Base-by-base conservation (phyloP, 2,888 invertebrate genomes). In the Nymphalis urticae region DNA sequence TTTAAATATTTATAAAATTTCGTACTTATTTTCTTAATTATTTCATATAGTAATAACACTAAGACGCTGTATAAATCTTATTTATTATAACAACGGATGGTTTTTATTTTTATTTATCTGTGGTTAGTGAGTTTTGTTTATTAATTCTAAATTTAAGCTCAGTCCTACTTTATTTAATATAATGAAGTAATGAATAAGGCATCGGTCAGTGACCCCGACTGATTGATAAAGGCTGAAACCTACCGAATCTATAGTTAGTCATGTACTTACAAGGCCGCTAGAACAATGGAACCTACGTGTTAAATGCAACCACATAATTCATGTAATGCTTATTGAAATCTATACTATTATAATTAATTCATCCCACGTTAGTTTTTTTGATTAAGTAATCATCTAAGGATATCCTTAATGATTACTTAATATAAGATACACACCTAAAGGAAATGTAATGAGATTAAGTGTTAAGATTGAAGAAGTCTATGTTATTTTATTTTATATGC, bases 171-270 rank as follows among this genome's bases (percentile, higher is more conserved):
- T 60, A 71, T 32, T 32, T 32, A 32, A 32, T 32, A 32, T 32
- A 6, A 32, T 32, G 27, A 32, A 32, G 70, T 62, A 75, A 71
- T 71, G 72, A 72, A 75, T 72, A 75, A 75, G 48, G 36, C 72
- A 60, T 64, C 72, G 77, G 75, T 72, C 76, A 67, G 60, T 76
- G 77, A 79, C 76, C 79, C 73, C 70, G 72, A 73, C 72, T 68
- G 54, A 69, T 66, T 69, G 72, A 69, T 69, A 71, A 67, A 69
- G 56, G 42, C 24, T 66, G 48, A 24, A 42, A 51, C 48, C 19
- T 58, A 58, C 19, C 36, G 42, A 58, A 19, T n/a, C 42, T 58
- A 58, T 42, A 9, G 58, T 42, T 58, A 42, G n/a, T 19, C 19
- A 51, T 62, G 62, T 32, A 65, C 58, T 36, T 53, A 42, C 71